Percentiles rank a stretch among this genome's conserved stretches.
phyloP scores from a whole-genome alignment of 2,888 invertebrate genomes.

The Microdon myrmicae region DNA sequence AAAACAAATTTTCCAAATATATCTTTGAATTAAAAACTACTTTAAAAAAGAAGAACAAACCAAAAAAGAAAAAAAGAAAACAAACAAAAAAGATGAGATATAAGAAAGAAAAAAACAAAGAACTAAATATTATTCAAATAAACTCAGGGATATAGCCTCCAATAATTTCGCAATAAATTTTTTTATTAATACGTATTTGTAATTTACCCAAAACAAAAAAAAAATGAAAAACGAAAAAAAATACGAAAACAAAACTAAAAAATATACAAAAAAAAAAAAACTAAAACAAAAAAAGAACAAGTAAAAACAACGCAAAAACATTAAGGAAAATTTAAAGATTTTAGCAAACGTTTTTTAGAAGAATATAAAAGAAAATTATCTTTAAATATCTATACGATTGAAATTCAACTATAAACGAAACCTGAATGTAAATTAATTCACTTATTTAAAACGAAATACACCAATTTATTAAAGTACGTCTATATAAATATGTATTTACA shows the following conservation, averaged over 20 bases:
- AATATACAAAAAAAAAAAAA: conserved; percentile 54
- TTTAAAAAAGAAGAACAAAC: conserved; percentile 17
- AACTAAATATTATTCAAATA: conserved; percentile 63
- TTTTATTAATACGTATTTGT: conserved; percentile 28
- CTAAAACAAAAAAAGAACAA: conserved; percentile 17
- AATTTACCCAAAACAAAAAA: conserved; percentile 55
- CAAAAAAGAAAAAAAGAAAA: conserved; percentile 10
- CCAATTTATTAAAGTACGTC: conserved; percentile 17
- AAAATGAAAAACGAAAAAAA: conserved; percentile 20
- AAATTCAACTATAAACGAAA: conserved; percentile 8
- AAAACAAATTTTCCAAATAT: conserved; percentile 13
- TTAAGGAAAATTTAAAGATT: conserved; percentile 55
- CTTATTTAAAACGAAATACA: conserved; percentile 46
- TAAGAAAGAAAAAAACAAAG: conserved; percentile 57
- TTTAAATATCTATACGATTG: not conserved
- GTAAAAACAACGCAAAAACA: no score
- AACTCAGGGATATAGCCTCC: conserved; percentile 67
- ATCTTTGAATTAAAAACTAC: conserved; percentile 30
- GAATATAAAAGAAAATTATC: conserved; percentile 51
- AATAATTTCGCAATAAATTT: conserved; percentile 58
- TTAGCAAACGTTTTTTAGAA: conserved; percentile 62
- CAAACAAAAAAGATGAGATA: conserved; percentile 50
- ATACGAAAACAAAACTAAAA: conserved; percentile 23
- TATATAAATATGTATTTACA: conserved; percentile 15
- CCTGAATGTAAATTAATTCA: conserved; percentile 48